Evolutionary conservation across 2,888 invertebrate genomes (phyloP), one percentile per base, ranked within the genome.

Genomic region (Ommatoiulus sabulosus): DNA sequence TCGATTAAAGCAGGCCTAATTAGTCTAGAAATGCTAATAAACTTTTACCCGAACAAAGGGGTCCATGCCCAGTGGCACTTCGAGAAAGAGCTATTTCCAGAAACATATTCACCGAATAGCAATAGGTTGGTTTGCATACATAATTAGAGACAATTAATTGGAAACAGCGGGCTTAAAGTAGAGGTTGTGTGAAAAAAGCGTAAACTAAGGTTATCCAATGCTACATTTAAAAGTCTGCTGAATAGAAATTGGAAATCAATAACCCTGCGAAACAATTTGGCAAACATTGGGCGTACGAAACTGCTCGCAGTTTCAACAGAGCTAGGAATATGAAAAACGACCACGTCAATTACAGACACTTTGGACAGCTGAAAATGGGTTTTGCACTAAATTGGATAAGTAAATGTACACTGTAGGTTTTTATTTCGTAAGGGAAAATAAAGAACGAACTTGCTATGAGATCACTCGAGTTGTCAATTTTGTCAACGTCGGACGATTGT

Each of bases 1-100:
- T 7, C 6, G 7, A 72, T 72, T 72, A 24, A n/a, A 20, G 10
- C 72, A 72, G 24, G 20, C 72, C 72, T 72, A 72, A 72, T 24
- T 24, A 72, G 24, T 72, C 6, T 24, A 7, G 24, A 24, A 24
- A 72, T 72, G 72, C 24, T 10, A 72, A 20, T 72, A 72, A 72
- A 72, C 72, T n/a, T 72, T n/a, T 57, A n/a, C 63, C 20, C 63
- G 63, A 63, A n/a, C 63, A 63, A 63, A n/a, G 63, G n/a, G 63
- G 63, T 63, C 63, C n/a, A 17, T 63, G 17, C 63, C 63, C 63
- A 63, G 7, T 63, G 20, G 3, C 3, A 5, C 6, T 63, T n/a
- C n/a, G 20, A 63, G n/a, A n/a, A 63, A 63, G 17, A 6, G 6
- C 63, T 72, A 72, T 72, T 72, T 72, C 24, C n/a, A 72, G 24